Evolutionary conservation across 2,797 vertebrate species (phyloP).

Genomic region (Eupleurogrammus muticus): DNA sequence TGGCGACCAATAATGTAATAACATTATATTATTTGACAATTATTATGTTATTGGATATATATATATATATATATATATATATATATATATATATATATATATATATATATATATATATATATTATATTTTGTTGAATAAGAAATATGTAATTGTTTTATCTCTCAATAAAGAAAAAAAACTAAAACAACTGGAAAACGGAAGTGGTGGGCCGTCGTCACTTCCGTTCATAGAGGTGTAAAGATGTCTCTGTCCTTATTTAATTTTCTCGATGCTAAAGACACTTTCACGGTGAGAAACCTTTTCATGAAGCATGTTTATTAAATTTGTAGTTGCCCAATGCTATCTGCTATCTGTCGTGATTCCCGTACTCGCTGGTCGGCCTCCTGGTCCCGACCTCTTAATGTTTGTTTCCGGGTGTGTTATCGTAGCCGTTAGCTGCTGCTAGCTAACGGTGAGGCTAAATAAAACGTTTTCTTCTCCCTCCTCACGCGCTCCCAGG

Average conservation of each 20-base stretch:
- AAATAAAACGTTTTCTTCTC: conserved; percentile 24
- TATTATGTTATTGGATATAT: no score
- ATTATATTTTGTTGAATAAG: background rate
- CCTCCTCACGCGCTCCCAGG: conserved; percentile 78
- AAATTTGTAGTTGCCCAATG: fast-evolving
- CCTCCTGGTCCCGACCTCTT: fast-evolving
- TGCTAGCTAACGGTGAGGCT: conserved; percentile 48
- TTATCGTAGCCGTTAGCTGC: conserved; percentile 25
- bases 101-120: no score
- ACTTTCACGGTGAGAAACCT: conserved; percentile 80
- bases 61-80: no score
- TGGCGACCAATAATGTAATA: no score
- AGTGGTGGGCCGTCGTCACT: background rate
- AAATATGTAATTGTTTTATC: background rate
- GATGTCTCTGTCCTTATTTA: conserved; percentile 82
- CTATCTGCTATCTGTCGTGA: fast-evolving
- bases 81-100: no score
- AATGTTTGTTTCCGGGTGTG: background rate
- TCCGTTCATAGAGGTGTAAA: conserved; percentile 59
- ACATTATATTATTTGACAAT: no score
- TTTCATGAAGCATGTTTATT: fast-evolving
- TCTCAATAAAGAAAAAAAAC: background rate
- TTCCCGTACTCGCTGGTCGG: fast-evolving
- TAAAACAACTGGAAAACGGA: conserved; percentile 61
- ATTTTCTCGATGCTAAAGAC: conserved; percentile 83